A percentile compares a stretch with the other conserved stretches of the same genome.
phyloP scores from a whole-genome alignment of 1,140 invertebrate genomes.

The Monomorium pharaonis region DNA sequence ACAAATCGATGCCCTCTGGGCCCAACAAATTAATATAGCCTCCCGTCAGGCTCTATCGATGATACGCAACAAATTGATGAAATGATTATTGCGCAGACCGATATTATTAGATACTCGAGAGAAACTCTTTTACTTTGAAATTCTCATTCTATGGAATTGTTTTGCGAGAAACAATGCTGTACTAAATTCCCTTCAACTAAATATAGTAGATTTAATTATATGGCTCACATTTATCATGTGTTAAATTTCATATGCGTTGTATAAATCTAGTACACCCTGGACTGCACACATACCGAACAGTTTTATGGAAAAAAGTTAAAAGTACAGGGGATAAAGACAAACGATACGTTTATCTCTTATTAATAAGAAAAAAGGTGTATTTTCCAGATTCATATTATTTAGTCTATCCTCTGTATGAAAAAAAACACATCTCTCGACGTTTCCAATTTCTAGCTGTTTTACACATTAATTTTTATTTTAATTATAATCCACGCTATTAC shows the following conservation, averaged over 20 bases:
- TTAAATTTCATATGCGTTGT: neutral
- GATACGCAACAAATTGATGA: constrained; percentile 73
- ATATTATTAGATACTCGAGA: constrained; percentile 64
- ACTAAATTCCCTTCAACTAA: neutral
- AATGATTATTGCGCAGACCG: constrained; percentile 68
- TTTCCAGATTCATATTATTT: too few species aligned
- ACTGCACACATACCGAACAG: neutral
- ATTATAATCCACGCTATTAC: neutral
- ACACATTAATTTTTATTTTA: neutral
- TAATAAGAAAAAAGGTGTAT: too few species aligned
- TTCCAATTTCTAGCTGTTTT: neutral
- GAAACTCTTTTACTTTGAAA: neutral
- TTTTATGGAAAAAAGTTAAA: neutral
- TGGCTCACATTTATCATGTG: neutral
- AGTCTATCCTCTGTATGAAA: too few species aligned
- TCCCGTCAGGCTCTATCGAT: constrained; percentile 70
- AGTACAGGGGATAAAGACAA: too few species aligned
- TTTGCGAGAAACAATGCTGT: neutral
- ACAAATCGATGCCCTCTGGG: constrained; percentile 73
- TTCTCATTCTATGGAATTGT: constrained; percentile 20
- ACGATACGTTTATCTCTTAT: too few species aligned
- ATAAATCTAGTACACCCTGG: neutral
- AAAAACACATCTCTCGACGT: neutral
- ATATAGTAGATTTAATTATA: neutral
- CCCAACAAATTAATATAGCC: constrained; percentile 71